phyloP scores from a whole-genome alignment of 2,113 vertebrate genomes.

The Megalops atlanticus region DNA sequence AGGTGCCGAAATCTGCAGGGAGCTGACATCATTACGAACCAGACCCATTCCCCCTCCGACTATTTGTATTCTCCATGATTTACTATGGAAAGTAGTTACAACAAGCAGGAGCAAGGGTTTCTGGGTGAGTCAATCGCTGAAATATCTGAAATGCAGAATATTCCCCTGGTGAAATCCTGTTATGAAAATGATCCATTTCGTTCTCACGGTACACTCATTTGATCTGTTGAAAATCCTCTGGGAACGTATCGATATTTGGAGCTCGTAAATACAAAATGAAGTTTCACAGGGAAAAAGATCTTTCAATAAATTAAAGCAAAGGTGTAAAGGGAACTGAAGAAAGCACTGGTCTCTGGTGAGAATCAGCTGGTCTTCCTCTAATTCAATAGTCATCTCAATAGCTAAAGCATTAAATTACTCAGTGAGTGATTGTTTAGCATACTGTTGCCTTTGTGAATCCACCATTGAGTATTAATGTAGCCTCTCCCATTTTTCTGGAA shows the following conservation, averaged over 20 bases:
- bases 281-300: neutral
- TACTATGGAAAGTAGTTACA: neutral
- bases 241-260: neutral
- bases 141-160: neutral
- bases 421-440: too few relatives aligned
- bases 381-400: too few relatives aligned
- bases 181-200: neutral
- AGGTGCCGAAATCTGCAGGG: constrained; percentile 18
- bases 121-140: neutral
- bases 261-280: neutral
- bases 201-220: neutral
- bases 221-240: neutral
- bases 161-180: neutral
- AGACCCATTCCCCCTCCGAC: too few relatives aligned
- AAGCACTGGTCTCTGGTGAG: too few relatives aligned
- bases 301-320: neutral
- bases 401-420: too few relatives aligned
- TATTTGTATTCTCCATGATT: too few relatives aligned
- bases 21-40: neutral
- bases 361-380: neutral
- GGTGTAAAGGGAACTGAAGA: neutral
- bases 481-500: too few relatives aligned
- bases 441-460: too few relatives aligned
- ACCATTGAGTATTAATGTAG: too few relatives aligned
- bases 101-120: neutral